Conservation (phyloP, 2,888 invertebrate species). For the Blomia tropicalis region DNA sequence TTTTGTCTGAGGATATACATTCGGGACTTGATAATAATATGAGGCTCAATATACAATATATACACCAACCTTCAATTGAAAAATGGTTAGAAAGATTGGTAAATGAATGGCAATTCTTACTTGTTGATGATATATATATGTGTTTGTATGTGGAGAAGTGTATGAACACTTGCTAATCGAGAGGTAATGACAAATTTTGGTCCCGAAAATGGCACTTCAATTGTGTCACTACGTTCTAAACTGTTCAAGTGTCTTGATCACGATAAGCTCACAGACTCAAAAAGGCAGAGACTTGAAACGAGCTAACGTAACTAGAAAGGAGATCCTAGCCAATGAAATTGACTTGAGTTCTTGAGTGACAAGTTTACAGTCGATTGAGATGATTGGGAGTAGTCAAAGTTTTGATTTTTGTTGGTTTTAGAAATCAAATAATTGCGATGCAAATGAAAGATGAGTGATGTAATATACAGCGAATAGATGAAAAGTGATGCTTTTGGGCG, state of each 20-base stretch:
- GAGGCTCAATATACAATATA: not conserved
- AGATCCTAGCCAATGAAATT: too few species aligned
- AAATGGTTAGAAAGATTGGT: not conserved
- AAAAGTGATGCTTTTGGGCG: not conserved
- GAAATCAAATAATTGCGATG: too few species aligned
- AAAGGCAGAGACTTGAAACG: too few species aligned
- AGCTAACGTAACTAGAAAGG: too few species aligned
- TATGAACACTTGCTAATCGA: not conserved
- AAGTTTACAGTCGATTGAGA: too few species aligned
- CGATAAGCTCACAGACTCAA: too few species aligned
- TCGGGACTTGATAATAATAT: not conserved
- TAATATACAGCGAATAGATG: conserved; percentile 8
- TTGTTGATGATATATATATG: too few species aligned
- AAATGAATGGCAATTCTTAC: not conserved
- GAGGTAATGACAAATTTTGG: not conserved
- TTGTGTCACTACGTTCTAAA: not conserved
- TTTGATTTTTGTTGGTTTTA: too few species aligned
- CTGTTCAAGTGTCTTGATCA: not conserved
- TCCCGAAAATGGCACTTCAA: not conserved
- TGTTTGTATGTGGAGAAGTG: too few species aligned
- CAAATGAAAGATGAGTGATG: conserved; percentile 4
- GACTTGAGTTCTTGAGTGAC: too few species aligned
- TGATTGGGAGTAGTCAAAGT: too few species aligned
- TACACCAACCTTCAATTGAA: not conserved
- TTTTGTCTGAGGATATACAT: not conserved